A percentile compares a stretch with the other conserved stretches of the same genome.
Evolutionary conservation across 1,140 invertebrate genomes (phyloP).

Genomic region (Physella acuta): DNA sequence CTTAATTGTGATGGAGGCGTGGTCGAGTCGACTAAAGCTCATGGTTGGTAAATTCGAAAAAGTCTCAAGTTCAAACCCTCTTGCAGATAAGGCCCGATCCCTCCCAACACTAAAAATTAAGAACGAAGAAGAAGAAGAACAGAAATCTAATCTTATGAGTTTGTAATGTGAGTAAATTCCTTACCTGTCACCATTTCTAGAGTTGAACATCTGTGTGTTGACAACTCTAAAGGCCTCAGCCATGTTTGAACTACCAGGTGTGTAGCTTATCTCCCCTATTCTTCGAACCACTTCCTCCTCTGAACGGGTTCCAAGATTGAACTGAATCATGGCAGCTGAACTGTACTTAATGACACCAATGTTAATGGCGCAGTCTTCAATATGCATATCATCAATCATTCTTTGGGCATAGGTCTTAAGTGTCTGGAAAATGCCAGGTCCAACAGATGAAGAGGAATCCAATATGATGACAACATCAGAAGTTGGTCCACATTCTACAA

Average conservation of each 20-base stretch:
- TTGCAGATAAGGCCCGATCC: no score
- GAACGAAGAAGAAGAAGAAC: no score
- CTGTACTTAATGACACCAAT: constrained; percentile 54
- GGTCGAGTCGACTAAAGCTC: no score
- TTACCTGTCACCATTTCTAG: constrained; percentile 37
- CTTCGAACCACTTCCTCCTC: constrained; percentile 28
- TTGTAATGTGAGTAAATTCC: no score
- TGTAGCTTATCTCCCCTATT: constrained; percentile 43
- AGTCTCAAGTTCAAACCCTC: no score
- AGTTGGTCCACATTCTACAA: constrained; percentile 43
- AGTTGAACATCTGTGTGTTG: constrained; percentile 44
- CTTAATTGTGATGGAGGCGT: no score
- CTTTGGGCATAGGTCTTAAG: constrained; percentile 50
- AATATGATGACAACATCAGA: constrained; percentile 56
- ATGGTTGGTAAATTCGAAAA: no score
- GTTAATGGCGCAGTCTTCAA: constrained; percentile 44
- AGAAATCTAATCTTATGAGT: no score
- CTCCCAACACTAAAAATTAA: no score
- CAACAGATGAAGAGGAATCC: constrained; percentile 53
- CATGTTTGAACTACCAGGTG: constrained; percentile 46
- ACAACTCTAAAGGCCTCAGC: constrained; percentile 45
- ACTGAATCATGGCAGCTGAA: constrained; percentile 48
- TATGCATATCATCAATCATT: constrained; percentile 44
- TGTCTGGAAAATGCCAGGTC: constrained; percentile 38
- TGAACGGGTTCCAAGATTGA: constrained; percentile 33